Conservation (phyloP, 1,140 invertebrate genomes). For the Cydia amplana region DNA sequence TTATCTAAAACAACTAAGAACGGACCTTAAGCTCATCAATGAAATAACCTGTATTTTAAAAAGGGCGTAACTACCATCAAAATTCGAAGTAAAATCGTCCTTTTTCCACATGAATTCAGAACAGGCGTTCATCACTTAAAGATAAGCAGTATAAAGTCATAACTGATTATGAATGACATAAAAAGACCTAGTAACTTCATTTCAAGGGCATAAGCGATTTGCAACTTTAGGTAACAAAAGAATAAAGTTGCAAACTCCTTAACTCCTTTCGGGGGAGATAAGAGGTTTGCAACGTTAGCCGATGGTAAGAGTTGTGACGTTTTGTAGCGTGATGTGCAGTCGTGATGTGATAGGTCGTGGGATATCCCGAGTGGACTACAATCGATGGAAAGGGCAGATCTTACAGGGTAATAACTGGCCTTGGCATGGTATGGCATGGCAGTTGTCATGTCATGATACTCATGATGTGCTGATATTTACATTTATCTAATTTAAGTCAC, state of each 20-base stretch:
- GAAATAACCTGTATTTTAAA: neutral
- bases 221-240: too few species aligned
- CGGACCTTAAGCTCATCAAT: conserved; percentile 6
- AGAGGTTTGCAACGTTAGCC: too few species aligned
- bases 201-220: too few species aligned
- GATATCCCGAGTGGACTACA: neutral
- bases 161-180: neutral
- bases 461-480: neutral
- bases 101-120: neutral
- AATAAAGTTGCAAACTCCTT: too few species aligned
- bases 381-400: conserved; percentile 3
- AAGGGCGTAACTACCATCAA: neutral
- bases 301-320: neutral
- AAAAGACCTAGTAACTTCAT: too few species aligned
- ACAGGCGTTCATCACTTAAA: neutral
- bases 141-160: neutral
- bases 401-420: neutral
- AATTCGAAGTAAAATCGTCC: neutral
- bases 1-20: neutral
- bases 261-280: too few species aligned
- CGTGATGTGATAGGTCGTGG: conserved; percentile 1
- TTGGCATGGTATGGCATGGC: conserved; percentile 1
- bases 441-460: neutral
- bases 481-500: too few species aligned
- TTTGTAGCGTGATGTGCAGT: neutral